These are phyloP conservation scores for Ctenomys sociabilis DNA, from an alignment of 2,113 vertebrate genomes.

Conservation along the genomic window DNA sequence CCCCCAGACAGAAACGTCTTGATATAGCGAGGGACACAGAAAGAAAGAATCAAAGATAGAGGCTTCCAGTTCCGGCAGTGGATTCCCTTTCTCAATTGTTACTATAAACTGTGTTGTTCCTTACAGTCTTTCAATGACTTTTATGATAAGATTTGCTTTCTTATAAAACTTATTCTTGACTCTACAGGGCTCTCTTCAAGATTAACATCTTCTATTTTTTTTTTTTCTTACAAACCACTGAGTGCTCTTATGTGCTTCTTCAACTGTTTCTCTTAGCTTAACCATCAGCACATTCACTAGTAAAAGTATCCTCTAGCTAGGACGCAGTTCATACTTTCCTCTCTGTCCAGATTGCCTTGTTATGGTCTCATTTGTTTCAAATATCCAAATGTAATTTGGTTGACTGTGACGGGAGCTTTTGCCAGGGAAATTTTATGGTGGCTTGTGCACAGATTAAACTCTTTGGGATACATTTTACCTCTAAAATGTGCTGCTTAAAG, in stretches of 20 bases:
- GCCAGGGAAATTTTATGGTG: conserved; percentile 58
- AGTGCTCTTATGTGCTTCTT: conserved; percentile 62
- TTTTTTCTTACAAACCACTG: conserved; percentile 55
- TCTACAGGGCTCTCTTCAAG: conserved; percentile 11
- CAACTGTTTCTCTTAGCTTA: conserved; percentile 57
- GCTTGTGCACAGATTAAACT: conserved; percentile 45
- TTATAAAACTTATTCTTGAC: conserved; percentile 28
- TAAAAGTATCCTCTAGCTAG: conserved; percentile 54
- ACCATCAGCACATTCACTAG: conserved; percentile 40
- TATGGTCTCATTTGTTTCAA: conserved; percentile 64
- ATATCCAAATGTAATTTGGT: conserved; percentile 58
- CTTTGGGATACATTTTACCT: conserved; percentile 45
- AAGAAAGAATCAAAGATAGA: background rate
- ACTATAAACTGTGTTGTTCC: background rate
- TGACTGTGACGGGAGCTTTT: conserved; percentile 58
- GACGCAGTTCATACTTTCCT: conserved; percentile 55
- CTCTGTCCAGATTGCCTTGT: conserved; percentile 52
- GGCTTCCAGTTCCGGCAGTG: background rate
- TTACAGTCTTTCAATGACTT: conserved; percentile 49
- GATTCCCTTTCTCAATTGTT: background rate
- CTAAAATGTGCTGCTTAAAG: conserved; percentile 63
- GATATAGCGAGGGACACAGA: background rate
- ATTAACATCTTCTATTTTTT: background rate
- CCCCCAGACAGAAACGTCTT: conserved; percentile 1
- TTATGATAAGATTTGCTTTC: conserved; percentile 29